Evolutionary conservation across 2,888 invertebrate species (phyloP), one percentile per base, ranked within the genome.

Genomic region (Hydraecia micacea): DNA sequence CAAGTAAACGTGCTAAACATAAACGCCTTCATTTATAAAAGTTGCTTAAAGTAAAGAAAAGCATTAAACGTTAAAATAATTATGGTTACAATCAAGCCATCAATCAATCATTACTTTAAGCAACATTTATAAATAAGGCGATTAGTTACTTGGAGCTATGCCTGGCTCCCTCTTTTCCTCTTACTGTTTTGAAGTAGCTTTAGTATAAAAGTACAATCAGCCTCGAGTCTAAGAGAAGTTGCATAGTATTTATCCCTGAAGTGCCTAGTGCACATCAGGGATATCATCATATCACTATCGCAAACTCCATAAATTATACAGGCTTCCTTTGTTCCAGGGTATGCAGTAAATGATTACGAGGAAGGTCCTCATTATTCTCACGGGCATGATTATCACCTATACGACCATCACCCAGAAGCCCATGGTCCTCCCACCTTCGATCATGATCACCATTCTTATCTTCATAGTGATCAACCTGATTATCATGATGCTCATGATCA

Each of bases 291-390:
- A 77, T 42, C 39, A 70, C n/a, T n/a, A n/a, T 70, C 70, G 36
- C 18, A 18, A 78, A 62, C 13, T 52, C 6, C 9, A 58, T 1
- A n/a, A 73, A 11, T 55, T 9, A 32, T 9, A 32, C 0, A 62
- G 13, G 7, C 0, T 65, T 46, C 11, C 8, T 39, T 32, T 71
- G 11, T 85, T 88, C 46, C 88, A 96, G 96, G 94, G 7, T 95
- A 95, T 67, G 89, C 92, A 25, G 60, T 92, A 39, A 93, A 92
- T 36, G 96, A 95, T 68, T 96, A 95, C 82, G 96, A 96, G 52
- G 96, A 95, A 42, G 85, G 87, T 21, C 92, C 94, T 39, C 93
- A 93, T 77, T 92, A 93, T 73, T 91, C 90, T 11, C 91, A 93
- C 49, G 95, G 92, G 0, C 92, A 94, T 72, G 95, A 94, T 25